Percentiles rank a stretch among this genome's conserved stretches.
phyloP scores from a whole-genome alignment of 1,140 invertebrate genomes.

The Bombus waltoni region DNA sequence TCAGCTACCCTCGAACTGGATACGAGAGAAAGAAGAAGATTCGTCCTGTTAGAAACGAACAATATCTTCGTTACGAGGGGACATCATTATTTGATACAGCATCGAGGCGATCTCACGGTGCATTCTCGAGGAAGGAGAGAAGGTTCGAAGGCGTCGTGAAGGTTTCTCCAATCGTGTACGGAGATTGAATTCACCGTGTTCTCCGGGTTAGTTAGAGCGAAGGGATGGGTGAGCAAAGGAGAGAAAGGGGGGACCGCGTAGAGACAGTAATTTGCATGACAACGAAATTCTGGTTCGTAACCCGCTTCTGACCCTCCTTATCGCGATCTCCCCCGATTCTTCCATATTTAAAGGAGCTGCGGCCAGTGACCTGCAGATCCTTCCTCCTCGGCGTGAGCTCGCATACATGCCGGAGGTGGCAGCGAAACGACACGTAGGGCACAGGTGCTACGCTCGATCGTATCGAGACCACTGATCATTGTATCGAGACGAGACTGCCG shows the following conservation, averaged over 20 bases:
- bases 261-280: constrained; percentile 81
- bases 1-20: not conserved
- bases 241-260: constrained; percentile 53
- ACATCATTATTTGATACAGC: constrained; percentile 58
- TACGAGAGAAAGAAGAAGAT: not conserved
- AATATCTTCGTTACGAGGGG: constrained; percentile 45
- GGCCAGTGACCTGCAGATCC: constrained; percentile 77
- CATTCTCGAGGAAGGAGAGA: constrained; percentile 14
- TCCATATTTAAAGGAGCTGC: constrained; percentile 80
- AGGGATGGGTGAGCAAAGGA: too few species aligned
- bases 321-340: constrained; percentile 80
- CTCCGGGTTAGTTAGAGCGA: constrained; percentile 62
- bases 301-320: constrained; percentile 78
- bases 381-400: constrained; percentile 37
- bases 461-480: constrained; percentile 79
- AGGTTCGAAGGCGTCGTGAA: constrained; percentile 16
- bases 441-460: constrained; percentile 79
- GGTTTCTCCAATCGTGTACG: constrained; percentile 54
- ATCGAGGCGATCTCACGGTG: constrained; percentile 51
- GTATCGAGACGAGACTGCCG: constrained; percentile 66
- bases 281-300: constrained; percentile 78
- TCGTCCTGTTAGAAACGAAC: constrained; percentile 34
- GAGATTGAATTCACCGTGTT: constrained; percentile 49
- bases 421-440: constrained; percentile 73
- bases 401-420: constrained; percentile 47